Evolutionary conservation across 2,888 invertebrate genomes (phyloP).

Genomic region (Eudasyphora cyanicolor): DNA sequence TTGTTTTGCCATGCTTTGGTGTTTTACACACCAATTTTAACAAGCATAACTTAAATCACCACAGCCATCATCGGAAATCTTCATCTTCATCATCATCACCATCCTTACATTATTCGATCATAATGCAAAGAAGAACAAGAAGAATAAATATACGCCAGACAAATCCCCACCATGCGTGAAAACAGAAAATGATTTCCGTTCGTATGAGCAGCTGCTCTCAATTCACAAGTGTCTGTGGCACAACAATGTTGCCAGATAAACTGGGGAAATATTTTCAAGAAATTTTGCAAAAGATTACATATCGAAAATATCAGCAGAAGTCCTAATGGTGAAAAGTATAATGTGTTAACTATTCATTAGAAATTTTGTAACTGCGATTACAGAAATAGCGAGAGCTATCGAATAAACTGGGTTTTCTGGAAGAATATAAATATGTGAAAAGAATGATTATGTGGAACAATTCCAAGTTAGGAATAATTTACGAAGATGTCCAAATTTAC

Average conservation of each 20-base stretch:
- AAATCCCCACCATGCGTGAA: neutral
- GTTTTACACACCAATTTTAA: conserved; percentile 13
- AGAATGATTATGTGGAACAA: too few relatives aligned
- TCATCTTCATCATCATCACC: conserved; percentile 6
- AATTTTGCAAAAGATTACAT: too few relatives aligned
- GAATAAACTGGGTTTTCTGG: too few relatives aligned
- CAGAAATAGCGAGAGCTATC: too few relatives aligned
- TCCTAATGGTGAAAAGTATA: too few relatives aligned
- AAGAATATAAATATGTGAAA: too few relatives aligned
- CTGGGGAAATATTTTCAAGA: too few relatives aligned
- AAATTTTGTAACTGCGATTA: too few relatives aligned
- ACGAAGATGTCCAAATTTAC: too few relatives aligned
- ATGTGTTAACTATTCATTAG: too few relatives aligned
- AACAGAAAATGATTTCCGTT: neutral
- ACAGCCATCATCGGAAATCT: neutral
- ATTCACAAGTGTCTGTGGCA: conserved; percentile 7
- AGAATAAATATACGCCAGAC: neutral
- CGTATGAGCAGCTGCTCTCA: conserved; percentile 2
- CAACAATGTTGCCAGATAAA: neutral
- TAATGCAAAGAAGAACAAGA: neutral
- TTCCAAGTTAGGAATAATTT: too few relatives aligned
- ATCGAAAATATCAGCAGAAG: too few relatives aligned
- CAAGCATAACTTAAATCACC: conserved; percentile 18
- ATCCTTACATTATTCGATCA: neutral
- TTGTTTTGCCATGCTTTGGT: conserved; percentile 8